Evolutionary conservation across 2,113 vertebrate genomes (phyloP).

Genomic region (Plotosus lineatus): DNA sequence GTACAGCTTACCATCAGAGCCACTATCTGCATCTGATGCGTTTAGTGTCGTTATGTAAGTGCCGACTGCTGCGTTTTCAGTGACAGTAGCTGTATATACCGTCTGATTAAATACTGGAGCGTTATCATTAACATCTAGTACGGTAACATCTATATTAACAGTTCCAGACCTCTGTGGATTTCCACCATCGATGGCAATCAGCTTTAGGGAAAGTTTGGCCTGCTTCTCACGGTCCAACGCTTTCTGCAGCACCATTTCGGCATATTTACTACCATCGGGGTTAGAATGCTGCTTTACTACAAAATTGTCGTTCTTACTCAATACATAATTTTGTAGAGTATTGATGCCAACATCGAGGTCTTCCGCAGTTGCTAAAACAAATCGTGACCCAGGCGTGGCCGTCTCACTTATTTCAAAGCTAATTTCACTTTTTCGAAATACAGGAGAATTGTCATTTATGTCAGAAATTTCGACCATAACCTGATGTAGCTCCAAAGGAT

Average conservation of each 20-base stretch:
- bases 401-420: constrained; percentile 67
- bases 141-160: constrained; percentile 56
- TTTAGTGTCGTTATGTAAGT: constrained; percentile 58
- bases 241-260: constrained; percentile 63
- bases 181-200: constrained; percentile 64
- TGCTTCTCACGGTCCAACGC: constrained; percentile 58
- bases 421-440: not conserved
- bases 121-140: constrained; percentile 73
- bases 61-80: constrained; percentile 52
- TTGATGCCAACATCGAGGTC: constrained; percentile 71
- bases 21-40: constrained; percentile 65
- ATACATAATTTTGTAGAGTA: constrained; percentile 64
- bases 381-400: constrained; percentile 58
- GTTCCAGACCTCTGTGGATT: constrained; percentile 63
- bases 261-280: constrained; percentile 59
- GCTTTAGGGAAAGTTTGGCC: constrained; percentile 48
- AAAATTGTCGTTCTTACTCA: constrained; percentile 66
- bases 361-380: constrained; percentile 64
- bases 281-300: constrained; percentile 62
- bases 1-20: constrained; percentile 50
- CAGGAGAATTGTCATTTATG: constrained; percentile 21
- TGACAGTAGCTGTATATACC: constrained; percentile 58
- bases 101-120: constrained; percentile 64
- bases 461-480: constrained; percentile 59
- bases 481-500: constrained; percentile 67